phyloP scores from a whole-genome alignment of 1,140 invertebrate species.

The Wiebesia pumilae region DNA sequence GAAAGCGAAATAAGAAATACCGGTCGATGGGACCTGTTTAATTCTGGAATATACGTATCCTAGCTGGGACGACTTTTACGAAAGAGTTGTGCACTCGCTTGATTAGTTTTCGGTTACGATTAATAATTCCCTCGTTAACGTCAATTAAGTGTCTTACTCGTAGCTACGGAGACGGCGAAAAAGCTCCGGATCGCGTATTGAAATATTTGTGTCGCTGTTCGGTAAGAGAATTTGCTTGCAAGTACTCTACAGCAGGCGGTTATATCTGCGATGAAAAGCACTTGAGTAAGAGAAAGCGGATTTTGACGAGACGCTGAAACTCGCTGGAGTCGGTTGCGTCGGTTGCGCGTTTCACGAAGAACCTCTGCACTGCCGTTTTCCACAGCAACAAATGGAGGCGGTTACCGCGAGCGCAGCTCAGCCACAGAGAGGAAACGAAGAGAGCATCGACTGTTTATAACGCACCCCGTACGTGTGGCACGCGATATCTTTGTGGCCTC shows the following conservation, averaged over 20 bases:
- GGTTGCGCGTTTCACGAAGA: neutral
- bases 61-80: neutral
- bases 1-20: too few relatives aligned
- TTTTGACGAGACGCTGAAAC: neutral
- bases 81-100: neutral
- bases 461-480: neutral
- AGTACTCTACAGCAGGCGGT: neutral
- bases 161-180: neutral
- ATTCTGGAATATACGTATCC: too few relatives aligned
- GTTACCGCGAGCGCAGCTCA: neutral
- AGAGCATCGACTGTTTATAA: neutral
- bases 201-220: neutral
- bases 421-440: neutral
- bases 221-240: neutral
- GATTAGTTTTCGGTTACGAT: neutral
- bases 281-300: neutral
- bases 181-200: neutral
- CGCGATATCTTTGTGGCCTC: neutral
- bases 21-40: too few relatives aligned
- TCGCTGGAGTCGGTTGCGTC: neutral
- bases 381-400: neutral
- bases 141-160: too few relatives aligned
- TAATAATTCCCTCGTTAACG: neutral
- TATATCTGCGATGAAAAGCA: neutral
- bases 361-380: neutral